Conservation (phyloP, 2,113 vertebrate species). For the Cottus gobio region DNA sequence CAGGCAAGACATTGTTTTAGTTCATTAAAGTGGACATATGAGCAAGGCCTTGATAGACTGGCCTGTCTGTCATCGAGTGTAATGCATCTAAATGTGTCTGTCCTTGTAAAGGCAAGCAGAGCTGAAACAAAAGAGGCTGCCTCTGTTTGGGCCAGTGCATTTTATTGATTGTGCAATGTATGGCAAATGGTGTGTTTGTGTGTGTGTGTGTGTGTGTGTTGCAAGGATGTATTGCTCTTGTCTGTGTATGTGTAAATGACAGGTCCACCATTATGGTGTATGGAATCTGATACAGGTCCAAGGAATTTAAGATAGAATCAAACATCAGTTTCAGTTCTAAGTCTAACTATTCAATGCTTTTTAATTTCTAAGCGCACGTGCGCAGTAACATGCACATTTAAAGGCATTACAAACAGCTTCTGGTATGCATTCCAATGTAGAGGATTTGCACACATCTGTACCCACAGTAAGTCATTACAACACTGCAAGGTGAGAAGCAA, state of each 20-base stretch:
- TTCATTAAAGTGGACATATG: conserved; percentile 59
- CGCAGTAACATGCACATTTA: conserved; percentile 5
- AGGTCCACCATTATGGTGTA: not conserved
- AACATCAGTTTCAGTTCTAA: not conserved
- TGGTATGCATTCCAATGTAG: conserved; percentile 11
- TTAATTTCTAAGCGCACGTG: not conserved
- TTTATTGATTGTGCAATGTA: conserved; percentile 50
- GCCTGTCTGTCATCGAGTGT: conserved; percentile 52
- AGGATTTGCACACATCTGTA: conserved; percentile 39
- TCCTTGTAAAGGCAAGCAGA: conserved; percentile 63
- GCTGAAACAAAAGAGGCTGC: conserved; percentile 48
- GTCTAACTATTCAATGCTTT: not conserved
- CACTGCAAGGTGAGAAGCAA: conserved; percentile 49
- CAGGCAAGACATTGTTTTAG: conserved; percentile 55
- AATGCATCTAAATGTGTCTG: conserved; percentile 64
- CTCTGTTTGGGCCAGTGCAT: conserved; percentile 38
- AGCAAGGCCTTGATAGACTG: conserved; percentile 61
- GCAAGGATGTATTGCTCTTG: not conserved
- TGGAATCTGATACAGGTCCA: not conserved
- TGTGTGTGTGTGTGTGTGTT: not conserved
- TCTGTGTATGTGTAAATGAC: not conserved
- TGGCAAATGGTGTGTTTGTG: not conserved
- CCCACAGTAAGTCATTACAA: conserved; percentile 43
- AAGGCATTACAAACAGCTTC: not conserved
- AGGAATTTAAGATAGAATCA: not conserved